phyloP scores from a whole-genome alignment of 1,140 invertebrate species.

The Drosophila quadrilineata region DNA sequence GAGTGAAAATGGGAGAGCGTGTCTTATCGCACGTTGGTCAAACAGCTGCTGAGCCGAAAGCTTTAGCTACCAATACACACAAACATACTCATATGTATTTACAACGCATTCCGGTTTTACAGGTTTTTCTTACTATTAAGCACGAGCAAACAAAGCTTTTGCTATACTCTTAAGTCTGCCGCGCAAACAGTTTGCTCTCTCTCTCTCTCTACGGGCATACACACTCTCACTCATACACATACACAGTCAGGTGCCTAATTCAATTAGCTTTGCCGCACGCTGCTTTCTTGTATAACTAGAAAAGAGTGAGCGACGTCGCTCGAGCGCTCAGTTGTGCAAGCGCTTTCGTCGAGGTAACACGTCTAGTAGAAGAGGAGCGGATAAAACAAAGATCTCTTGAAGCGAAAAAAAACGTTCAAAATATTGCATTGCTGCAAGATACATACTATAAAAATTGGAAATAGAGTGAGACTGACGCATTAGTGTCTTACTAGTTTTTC shows the following conservation, averaged over 20 bases:
- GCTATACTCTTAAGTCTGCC: conserved; percentile 35
- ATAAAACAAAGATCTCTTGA: conserved; percentile 9
- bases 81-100: conserved; percentile 37
- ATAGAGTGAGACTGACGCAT: conserved; percentile 34
- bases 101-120: conserved; percentile 70
- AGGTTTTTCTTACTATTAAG: conserved; percentile 41
- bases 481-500: conserved; percentile 44
- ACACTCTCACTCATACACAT: conserved; percentile 27
- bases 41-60: conserved; percentile 36
- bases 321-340: conserved; percentile 48
- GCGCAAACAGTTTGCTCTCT: conserved; percentile 15
- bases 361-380: conserved; percentile 39
- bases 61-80: conserved; percentile 24
- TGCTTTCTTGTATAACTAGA: conserved; percentile 37
- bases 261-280: conserved; percentile 50
- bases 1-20: too few relatives aligned
- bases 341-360: conserved; percentile 49
- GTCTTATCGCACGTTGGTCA: too few relatives aligned
- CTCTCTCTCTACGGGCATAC: neutral
- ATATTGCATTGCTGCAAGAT: conserved; percentile 15
- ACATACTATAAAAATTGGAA: conserved; percentile 15
- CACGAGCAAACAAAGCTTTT: conserved; percentile 39
- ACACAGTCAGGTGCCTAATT: conserved; percentile 59
- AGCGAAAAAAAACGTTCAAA: conserved; percentile 17
- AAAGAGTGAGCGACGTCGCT: conserved; percentile 19